Evolutionary conservation across 37 sponge, comb jelly and placozoan species (phyloP).

Genomic region (Tethya wilhelma): DNA sequence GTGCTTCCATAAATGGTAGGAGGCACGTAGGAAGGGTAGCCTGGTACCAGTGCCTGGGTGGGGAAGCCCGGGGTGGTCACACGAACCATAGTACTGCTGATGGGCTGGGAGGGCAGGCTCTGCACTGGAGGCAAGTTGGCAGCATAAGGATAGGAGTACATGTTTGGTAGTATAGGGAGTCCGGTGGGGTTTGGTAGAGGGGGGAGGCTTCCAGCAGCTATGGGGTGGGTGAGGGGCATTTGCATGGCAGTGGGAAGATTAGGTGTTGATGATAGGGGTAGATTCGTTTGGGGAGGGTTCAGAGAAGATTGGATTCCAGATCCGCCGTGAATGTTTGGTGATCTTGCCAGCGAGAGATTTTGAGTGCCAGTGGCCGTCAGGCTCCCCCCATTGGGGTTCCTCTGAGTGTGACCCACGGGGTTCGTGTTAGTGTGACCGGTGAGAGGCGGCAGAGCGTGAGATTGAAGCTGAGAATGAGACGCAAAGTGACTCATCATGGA

Average conservation of each 20-base stretch:
- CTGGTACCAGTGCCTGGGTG: constrained; percentile 19
- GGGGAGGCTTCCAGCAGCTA: neutral
- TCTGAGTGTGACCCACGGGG: neutral
- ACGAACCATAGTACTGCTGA: constrained; percentile 2
- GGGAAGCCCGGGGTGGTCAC: constrained; percentile 7
- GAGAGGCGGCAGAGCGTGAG: neutral
- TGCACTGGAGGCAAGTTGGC: neutral
- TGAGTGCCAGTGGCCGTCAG: neutral
- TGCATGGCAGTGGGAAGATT: neutral
- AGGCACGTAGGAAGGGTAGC: constrained; percentile 12
- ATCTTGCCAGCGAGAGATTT: no score
- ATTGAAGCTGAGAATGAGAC: neutral
- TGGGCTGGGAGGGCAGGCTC: constrained; percentile 19
- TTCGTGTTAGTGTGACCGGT: no score
- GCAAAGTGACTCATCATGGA: constrained; percentile 17
- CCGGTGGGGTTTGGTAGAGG: constrained; percentile 1
- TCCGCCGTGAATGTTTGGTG: neutral
- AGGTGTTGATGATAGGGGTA: neutral
- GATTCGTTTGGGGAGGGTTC: neutral
- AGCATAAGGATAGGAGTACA: constrained; percentile 44
- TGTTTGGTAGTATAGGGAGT: constrained; percentile 15
- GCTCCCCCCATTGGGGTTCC: neutral
- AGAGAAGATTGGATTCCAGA: neutral
- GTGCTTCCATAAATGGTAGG: constrained; percentile 26
- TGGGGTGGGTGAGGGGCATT: constrained; percentile 29